A percentile compares a stretch with the other conserved stretches of the same genome.
Evolutionary conservation across 2,888 invertebrate species (phyloP).

Genomic region (Synergus japonicus): DNA sequence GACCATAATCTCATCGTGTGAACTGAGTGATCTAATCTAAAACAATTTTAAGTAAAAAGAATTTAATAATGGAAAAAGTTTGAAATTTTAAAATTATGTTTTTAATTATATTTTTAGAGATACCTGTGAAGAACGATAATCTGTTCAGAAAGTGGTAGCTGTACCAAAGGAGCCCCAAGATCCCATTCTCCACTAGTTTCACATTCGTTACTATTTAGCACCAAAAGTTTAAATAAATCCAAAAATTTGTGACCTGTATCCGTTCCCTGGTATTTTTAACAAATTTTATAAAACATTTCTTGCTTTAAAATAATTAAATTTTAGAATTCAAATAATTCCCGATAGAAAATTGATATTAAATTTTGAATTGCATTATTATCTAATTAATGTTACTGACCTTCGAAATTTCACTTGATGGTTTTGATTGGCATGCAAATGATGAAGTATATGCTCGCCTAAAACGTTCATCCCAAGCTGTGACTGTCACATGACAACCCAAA

Average conservation of each 20-base stretch:
- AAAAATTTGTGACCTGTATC: constrained; percentile 82
- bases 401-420: constrained; percentile 56
- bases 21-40: constrained; percentile 86
- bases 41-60: neutral
- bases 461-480: constrained; percentile 89
- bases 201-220: constrained; percentile 86
- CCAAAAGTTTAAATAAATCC: constrained; percentile 84
- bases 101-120: neutral
- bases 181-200: constrained; percentile 86
- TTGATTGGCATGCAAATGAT: constrained; percentile 73
- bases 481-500: constrained; percentile 86
- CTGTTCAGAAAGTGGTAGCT: constrained; percentile 89
- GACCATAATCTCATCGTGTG: constrained; percentile 90
- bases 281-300: no score
- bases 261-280: constrained; percentile 77
- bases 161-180: constrained; percentile 85
- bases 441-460: constrained; percentile 80
- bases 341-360: neutral
- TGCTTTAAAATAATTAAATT: no score
- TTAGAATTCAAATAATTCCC: neutral
- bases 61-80: neutral
- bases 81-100: neutral
- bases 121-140: constrained; percentile 84
- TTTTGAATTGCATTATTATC: neutral
- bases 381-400: constrained; percentile 60